These are phyloP conservation scores for Ptilodon capucinus DNA, from an alignment of 2,888 invertebrate species.

Conservation along the genomic window DNA sequence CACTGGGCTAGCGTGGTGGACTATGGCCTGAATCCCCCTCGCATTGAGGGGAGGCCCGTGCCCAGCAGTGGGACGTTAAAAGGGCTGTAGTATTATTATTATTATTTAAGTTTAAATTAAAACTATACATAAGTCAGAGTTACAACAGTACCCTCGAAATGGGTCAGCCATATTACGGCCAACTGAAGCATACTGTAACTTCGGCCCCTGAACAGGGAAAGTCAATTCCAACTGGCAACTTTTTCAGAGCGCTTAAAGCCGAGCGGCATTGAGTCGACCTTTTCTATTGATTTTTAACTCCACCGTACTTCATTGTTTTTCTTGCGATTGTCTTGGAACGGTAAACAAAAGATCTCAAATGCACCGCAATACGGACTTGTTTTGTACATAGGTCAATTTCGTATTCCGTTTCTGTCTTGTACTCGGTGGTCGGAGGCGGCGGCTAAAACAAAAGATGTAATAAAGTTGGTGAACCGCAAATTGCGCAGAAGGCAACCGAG, in stretches of 20 bases:
- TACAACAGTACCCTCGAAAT: conserved; percentile 34
- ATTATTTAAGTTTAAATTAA: no score
- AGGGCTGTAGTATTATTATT: no score
- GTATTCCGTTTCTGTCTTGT: conserved; percentile 11
- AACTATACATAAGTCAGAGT: background rate
- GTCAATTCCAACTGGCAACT: conserved; percentile 68
- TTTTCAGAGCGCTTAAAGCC: conserved; percentile 50
- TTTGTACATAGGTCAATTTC: conserved; percentile 9
- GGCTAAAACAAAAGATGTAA: conserved; percentile 46
- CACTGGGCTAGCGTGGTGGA: no score
- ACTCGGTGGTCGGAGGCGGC: conserved; percentile 18
- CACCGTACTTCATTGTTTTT: conserved; percentile 35
- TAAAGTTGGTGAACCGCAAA: conserved; percentile 55
- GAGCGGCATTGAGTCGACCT: conserved; percentile 44
- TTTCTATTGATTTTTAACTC: conserved; percentile 50
- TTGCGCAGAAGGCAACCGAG: conserved; percentile 40
- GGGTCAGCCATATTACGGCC: conserved; percentile 45
- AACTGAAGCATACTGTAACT: conserved; percentile 55
- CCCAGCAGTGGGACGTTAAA: no score
- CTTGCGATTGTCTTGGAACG: conserved; percentile 27
- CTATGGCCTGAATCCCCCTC: no score
- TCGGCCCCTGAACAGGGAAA: conserved; percentile 63
- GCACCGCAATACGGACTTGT: conserved; percentile 2
- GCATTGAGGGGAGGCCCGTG: no score
- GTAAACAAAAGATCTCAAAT: conserved; percentile 22